Base-by-base conservation (phyloP, 2,113 vertebrate genomes). In the Corynorhinus townsendii region DNA sequence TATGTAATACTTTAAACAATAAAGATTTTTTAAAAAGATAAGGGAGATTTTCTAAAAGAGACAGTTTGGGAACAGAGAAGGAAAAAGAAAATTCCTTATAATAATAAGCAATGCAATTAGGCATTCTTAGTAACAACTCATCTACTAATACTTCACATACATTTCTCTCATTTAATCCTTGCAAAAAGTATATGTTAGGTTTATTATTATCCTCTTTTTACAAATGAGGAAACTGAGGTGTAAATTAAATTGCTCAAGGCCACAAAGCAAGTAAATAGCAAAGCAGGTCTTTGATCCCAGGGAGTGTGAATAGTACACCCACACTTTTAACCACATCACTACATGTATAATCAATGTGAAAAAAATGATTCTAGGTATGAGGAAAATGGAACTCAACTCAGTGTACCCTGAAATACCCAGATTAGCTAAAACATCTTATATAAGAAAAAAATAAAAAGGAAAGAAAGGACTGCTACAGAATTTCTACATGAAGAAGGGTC, bases 231-330 rank as follows among this genome's bases (percentile, higher is more conserved):
- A 71, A 81, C 2, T 1, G 43, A 59, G 28, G 33, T 82, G 8
- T 17, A 76, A 89, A 92, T 90, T 73, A 95, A 87, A 71, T 95
- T 81, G 76, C 40, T 54, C 47, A 80, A 79, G 77, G 56, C n/a
- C 35, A 87, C 40, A 64, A 95, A 93, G 11, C 47, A 86, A 86
- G 85, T 96, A 89, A 54, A 79, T 86, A 52, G 11, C 71, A 76
- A 62, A 77, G 24, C 35, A 38, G 54, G 66, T 28, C 86, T 96
- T 95, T 92, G 86, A 92, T 88, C 64, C 28, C 28, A 47, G 43
- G 9, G 10, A 38, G 62, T 68, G 28, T 68, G 35, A 82, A 40
- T 45, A 84, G 30, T 40, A 38, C 38, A 52, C 28, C 81, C 82
- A 92, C 3, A 0, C 33, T 79, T 54, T 80, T 92, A 95, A 79